These are phyloP conservation scores for Pitangus sulphuratus DNA, from an alignment of 2,797 vertebrate genomes.

Conservation along the genomic window DNA sequence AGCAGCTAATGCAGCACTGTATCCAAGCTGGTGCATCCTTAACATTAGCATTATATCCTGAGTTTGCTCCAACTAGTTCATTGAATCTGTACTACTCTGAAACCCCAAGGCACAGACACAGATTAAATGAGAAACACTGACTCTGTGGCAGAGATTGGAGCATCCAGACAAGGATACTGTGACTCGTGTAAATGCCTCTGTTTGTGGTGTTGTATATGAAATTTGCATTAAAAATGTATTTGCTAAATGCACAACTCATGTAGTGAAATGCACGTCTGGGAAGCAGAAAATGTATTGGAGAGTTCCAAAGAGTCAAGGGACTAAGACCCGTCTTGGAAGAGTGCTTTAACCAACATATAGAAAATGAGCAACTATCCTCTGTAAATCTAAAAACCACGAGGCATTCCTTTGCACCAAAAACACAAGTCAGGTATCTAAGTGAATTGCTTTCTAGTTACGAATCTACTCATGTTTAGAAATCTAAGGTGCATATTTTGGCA, in stretches of 20 bases:
- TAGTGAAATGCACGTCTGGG: not conserved
- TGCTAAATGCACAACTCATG: not conserved
- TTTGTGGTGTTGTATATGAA: not conserved
- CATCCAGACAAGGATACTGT: not conserved
- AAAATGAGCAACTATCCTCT: not conserved
- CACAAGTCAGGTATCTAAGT: not conserved
- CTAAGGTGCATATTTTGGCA: not conserved
- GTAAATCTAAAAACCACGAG: not conserved
- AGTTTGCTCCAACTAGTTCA: not conserved
- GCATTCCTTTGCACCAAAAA: not conserved
- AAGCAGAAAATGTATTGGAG: not conserved
- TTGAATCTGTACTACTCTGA: not conserved
- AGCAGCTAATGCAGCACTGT: not conserved
- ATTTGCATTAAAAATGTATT: not conserved
- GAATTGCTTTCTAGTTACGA: not conserved
- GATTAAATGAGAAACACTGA: not conserved
- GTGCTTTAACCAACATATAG: not conserved
- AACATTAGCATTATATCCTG: not conserved
- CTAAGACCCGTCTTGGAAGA: not conserved
- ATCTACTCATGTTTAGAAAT: not conserved
- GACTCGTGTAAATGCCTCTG: not conserved
- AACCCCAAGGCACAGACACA: not conserved
- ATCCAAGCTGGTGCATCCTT: not conserved
- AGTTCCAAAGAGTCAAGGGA: fast-evolving
- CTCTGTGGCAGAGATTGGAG: not conserved